Percentiles rank a stretch among this genome's conserved stretches.
Evolutionary conservation across 2,888 invertebrate species (phyloP).

Genomic region (Tholera decimalis): DNA sequence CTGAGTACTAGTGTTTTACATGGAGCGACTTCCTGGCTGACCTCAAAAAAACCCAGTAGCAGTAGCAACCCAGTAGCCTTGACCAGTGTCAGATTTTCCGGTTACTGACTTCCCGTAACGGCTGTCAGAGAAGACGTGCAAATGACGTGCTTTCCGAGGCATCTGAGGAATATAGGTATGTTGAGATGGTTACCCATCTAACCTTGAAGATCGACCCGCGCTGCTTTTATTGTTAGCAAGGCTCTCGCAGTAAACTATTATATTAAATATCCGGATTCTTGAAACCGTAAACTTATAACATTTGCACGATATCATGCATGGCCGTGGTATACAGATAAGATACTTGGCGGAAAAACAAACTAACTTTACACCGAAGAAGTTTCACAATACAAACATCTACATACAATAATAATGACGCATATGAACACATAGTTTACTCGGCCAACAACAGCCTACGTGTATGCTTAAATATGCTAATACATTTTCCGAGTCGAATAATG

Average conservation of each 20-base stretch:
- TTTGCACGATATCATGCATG: constrained; percentile 18
- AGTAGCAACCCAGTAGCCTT: too few species aligned
- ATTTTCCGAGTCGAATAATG: constrained; percentile 58
- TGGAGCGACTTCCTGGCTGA: too few species aligned
- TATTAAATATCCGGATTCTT: not conserved
- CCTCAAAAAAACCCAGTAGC: too few species aligned
- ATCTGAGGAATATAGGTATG: too few species aligned
- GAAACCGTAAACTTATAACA: constrained; percentile 10
- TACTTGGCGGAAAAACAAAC: constrained; percentile 35
- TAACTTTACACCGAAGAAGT: constrained; percentile 39
- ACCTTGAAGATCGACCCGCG: too few species aligned
- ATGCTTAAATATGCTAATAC: constrained; percentile 52
- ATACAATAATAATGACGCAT: constrained; percentile 35
- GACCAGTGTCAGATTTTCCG: too few species aligned
- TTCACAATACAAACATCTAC: constrained; percentile 18
- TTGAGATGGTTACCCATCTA: too few species aligned
- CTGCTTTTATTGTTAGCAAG: too few species aligned
- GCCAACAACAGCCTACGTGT: constrained; percentile 40
- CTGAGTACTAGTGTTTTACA: too few species aligned
- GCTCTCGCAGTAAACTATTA: not conserved
- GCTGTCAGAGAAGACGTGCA: too few species aligned
- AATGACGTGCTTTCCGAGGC: too few species aligned
- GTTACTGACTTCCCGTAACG: too few species aligned
- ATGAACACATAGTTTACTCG: constrained; percentile 33
- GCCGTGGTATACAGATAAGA: constrained; percentile 34